Percentiles rank a stretch among this genome's conserved stretches.
These are phyloP conservation scores for Spinus pinus DNA, from an alignment of 2,797 vertebrate species.

Conservation along the genomic window DNA sequence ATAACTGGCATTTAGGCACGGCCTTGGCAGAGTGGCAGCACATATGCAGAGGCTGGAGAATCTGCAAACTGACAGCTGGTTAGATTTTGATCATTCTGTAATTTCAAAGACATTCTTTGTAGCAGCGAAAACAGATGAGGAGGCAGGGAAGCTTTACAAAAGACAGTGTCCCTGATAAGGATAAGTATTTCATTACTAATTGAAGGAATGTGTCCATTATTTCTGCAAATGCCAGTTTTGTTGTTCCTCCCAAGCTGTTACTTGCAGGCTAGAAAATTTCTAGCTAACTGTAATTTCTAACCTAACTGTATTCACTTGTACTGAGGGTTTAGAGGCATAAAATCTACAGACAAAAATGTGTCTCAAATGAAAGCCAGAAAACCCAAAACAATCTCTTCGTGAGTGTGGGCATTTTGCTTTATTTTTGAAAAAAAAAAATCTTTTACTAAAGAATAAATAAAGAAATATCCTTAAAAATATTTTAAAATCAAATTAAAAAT, in stretches of 20 bases:
- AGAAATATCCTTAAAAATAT: background rate
- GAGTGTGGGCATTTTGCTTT: background rate
- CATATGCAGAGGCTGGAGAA: background rate
- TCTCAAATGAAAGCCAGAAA: background rate
- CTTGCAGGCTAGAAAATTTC: slow-evolving; percentile 8
- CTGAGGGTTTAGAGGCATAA: slow-evolving; percentile 11
- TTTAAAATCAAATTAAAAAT: background rate
- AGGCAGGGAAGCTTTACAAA: slow-evolving; percentile 34
- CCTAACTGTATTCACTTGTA: background rate
- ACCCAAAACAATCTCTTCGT: background rate
- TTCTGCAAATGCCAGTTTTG: slow-evolving; percentile 8
- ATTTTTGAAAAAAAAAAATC: background rate
- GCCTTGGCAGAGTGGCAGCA: background rate
- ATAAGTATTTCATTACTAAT: background rate
- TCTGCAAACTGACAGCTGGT: slow-evolving; percentile 8
- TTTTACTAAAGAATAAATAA: background rate
- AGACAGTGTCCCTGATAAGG: slow-evolving; percentile 13
- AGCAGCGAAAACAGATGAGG: slow-evolving; percentile 47
- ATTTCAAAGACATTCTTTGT: background rate
- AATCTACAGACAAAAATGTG: background rate
- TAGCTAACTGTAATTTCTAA: no score
- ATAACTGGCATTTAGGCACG: background rate
- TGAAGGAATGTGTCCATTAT: slow-evolving; percentile 33
- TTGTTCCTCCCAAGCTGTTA: slow-evolving; percentile 30
- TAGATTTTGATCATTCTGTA: slow-evolving; percentile 22